These are phyloP conservation scores for Flexamia atlantica DNA, from an alignment of 2,888 invertebrate genomes.

Conservation along the genomic window DNA sequence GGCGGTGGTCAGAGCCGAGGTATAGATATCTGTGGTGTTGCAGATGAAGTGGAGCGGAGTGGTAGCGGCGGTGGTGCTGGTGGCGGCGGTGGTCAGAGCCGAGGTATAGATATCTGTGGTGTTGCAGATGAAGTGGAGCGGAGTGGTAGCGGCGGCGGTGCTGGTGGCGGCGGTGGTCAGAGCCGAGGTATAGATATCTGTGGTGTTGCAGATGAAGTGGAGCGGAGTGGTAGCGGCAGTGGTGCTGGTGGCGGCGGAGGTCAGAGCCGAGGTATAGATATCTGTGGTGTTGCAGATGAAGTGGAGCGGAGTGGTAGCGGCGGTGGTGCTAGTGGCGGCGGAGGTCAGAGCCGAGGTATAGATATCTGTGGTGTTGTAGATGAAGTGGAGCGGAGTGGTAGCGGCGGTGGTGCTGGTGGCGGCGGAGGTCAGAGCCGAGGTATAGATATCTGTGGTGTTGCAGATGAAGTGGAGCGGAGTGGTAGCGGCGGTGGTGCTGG, in stretches of 20 bases:
- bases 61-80: slow-evolving; percentile 72
- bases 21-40: too few species aligned
- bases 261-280: slow-evolving; percentile 83
- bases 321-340: too few species aligned
- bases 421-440: slow-evolving; percentile 78
- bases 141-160: slow-evolving; percentile 70
- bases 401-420: slow-evolving; percentile 74
- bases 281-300: too few species aligned
- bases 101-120: slow-evolving; percentile 81
- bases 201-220: slow-evolving; percentile 70
- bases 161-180: slow-evolving; percentile 76
- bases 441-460: slow-evolving; percentile 84
- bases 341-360: too few species aligned
- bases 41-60: slow-evolving; percentile 69
- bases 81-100: slow-evolving; percentile 76
- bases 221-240: slow-evolving; percentile 67
- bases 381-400: slow-evolving; percentile 69
- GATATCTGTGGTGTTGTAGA: too few species aligned
- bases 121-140: slow-evolving; percentile 69
- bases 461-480: slow-evolving; percentile 69
- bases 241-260: slow-evolving; percentile 76
- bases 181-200: too few species aligned
- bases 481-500: slow-evolving; percentile 72
- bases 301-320: too few species aligned
- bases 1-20: too few species aligned